Evolutionary conservation across 2,888 invertebrate species (phyloP), one percentile per base, ranked within the genome.

Genomic region (Imbricaverruca yamaguchii): DNA sequence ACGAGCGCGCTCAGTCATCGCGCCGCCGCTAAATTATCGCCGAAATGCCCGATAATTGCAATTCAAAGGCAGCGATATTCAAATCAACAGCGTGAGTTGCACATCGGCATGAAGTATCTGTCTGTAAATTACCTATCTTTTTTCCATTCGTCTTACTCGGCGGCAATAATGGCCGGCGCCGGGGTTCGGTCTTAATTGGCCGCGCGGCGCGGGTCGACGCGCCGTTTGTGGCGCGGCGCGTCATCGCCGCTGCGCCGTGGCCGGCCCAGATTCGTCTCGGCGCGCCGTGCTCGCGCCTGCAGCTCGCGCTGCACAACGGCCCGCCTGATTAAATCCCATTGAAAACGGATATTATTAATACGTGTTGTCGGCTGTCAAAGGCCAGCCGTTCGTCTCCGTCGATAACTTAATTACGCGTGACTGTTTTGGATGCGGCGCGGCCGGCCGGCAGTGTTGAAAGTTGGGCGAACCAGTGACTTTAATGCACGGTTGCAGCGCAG

Each of bases 61-160:
- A 74, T 74, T 74, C 74, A 74, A 74, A 74, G 74, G 74, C 74
- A 74, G 74, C 74, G 74, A 74, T 74, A 74, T 74, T 74, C 74
- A 74, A 74, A 74, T 74, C 74, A 74, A 55, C 74, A 55, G 55
- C 10, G 39, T 74, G 74, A 74, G 74, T 74, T 74, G 74, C 74
- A 74, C 74, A 74, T 74, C 74, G 18, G 21, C 74, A 74, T 74
- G 74, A 74, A 74, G 55, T 74, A 74, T 74, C 74, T 74, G 74
- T 74, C 74, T 74, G 74, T 74, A 74, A 74, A 74, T 74, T 74
- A 74, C 74, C 74, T 74, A 74, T 74, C 74, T 74, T 74, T 74
- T 74, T 74, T 21, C 74, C 21, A 74, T 74, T 74, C 74, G 74
- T 74, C 74, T 74, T 74, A 74, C 18, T 21, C 21, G 55, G 10